Evolutionary conservation across 2,888 invertebrate genomes (phyloP), one percentile per base, ranked within the genome.

Genomic region (Xylota segnis): DNA sequence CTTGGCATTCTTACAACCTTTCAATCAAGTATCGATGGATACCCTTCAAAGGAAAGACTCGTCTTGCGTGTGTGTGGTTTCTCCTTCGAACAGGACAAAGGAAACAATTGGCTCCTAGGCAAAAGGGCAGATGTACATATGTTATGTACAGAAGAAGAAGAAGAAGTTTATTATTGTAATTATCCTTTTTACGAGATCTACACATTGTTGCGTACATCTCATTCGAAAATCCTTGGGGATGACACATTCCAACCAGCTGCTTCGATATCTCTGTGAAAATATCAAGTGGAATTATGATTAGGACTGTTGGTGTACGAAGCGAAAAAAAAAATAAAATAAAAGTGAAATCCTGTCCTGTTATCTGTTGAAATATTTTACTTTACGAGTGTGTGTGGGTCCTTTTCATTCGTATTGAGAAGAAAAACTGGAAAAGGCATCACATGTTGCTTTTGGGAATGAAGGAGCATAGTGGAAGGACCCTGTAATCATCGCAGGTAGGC

Each of bases 271-370:
- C 37, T 52, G 16, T 66, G 47, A 59, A 54, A 40, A 68, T 32
- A 59, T 70, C 77, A 78, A 78, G 77, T 78, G 70, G 70, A 70
- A 70, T 52, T 32, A 54, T 77, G 52, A 59, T 52, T 59, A 43
- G 43, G 54, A 34, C 23, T 9, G 52, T 4, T 37, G 14, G 18
- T 5, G 29, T 37, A 10, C n/a, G 9, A 34, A 23, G 3, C 23
- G 23, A 23, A 12, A 50, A n/a, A 23, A 5, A 29, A 43, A 14
- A 66, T n/a, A n/a, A n/a, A n/a, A n/a, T n/a, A n/a, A 6, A 40
- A 23, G 10, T 50, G n/a, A 6, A 52, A 52, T 23, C 37, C 52
- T 14, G 52, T 50, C 34, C n/a, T 27, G 52, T n/a, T 52, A 29
- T 43, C 43, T 14, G 14, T 9, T 34, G 9, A 34, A 34, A 9